A percentile compares a stretch with the other conserved stretches of the same genome.
phyloP scores from a whole-genome alignment of 1,140 invertebrate genomes.

The Coptotermes formosanus region DNA sequence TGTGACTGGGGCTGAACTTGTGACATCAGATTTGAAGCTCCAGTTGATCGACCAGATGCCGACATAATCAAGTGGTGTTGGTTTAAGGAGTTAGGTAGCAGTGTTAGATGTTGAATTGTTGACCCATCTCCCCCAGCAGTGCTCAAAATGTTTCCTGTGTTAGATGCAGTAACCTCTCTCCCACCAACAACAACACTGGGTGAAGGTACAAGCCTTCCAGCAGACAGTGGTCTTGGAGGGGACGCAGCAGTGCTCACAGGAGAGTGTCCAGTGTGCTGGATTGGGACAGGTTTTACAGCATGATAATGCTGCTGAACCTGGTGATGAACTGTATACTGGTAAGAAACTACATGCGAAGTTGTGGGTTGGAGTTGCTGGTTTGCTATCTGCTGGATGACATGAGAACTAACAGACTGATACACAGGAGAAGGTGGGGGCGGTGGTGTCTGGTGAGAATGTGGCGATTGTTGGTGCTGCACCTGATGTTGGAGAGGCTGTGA shows the following conservation, averaged over 20 bases:
- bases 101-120: conserved; percentile 41
- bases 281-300: conserved; percentile 12
- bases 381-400: conserved; percentile 34
- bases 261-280: background rate
- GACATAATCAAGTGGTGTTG: conserved; percentile 37
- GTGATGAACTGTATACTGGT: background rate
- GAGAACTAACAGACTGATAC: conserved; percentile 38
- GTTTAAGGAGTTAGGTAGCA: conserved; percentile 28
- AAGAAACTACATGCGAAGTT: background rate
- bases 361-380: background rate
- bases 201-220: background rate
- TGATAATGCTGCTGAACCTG: conserved; percentile 23
- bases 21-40: conserved; percentile 33
- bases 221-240: background rate
- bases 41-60: background rate
- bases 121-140: conserved; percentile 41
- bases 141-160: conserved; percentile 38
- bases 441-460: background rate
- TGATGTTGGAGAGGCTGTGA: conserved; percentile 3
- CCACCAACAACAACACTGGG: conserved; percentile 34
- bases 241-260: background rate
- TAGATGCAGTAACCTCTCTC: conserved; percentile 2
- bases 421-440: conserved; percentile 23
- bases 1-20: conserved; percentile 35
- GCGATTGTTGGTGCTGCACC: background rate